A percentile compares a stretch with the other conserved stretches of the same genome.
Evolutionary conservation across 1,140 invertebrate species (phyloP).

Genomic region (Trypoxylus dichotomus): DNA sequence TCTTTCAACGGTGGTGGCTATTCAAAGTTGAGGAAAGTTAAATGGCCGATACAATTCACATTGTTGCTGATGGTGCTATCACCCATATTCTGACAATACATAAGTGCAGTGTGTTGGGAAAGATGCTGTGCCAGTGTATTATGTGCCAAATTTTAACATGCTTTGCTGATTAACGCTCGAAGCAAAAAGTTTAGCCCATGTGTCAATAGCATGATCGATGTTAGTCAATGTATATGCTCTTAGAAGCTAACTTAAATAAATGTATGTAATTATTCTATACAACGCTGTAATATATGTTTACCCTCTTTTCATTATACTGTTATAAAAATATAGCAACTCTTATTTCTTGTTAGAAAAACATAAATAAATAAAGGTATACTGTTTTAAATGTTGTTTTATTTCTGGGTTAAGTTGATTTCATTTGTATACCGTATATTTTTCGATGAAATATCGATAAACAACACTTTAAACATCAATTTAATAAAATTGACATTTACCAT

Average conservation of each 20-base stretch:
- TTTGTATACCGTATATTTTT: too few relatives aligned
- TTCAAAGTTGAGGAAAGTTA: slow-evolving; percentile 33
- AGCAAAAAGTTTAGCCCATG: slow-evolving; percentile 30
- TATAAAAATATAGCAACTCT: slow-evolving; percentile 2
- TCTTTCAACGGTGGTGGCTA: neutral
- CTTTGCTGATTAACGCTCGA: slow-evolving; percentile 50
- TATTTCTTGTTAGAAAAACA: slow-evolving; percentile 24
- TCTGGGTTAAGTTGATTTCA: too few relatives aligned
- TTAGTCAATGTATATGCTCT: slow-evolving; percentile 42
- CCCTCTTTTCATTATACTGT: neutral
- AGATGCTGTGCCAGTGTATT: slow-evolving; percentile 42
- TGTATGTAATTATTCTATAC: slow-evolving; percentile 19
- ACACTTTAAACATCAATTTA: too few relatives aligned
- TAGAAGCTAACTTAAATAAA: slow-evolving; percentile 26
- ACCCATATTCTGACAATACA: slow-evolving; percentile 2
- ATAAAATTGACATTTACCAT: too few relatives aligned
- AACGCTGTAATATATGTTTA: slow-evolving; percentile 30
- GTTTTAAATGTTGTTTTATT: slow-evolving; percentile 2
- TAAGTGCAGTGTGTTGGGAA: slow-evolving; percentile 23
- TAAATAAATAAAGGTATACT: slow-evolving; percentile 25
- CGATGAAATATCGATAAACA: too few relatives aligned
- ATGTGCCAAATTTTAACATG: slow-evolving; percentile 54
- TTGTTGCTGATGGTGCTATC: slow-evolving; percentile 23
- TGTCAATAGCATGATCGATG: slow-evolving; percentile 40
- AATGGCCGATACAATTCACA: neutral